Evolutionary conservation across 2,888 invertebrate genomes (phyloP).

Genomic region (Polydesmus complanatus): DNA sequence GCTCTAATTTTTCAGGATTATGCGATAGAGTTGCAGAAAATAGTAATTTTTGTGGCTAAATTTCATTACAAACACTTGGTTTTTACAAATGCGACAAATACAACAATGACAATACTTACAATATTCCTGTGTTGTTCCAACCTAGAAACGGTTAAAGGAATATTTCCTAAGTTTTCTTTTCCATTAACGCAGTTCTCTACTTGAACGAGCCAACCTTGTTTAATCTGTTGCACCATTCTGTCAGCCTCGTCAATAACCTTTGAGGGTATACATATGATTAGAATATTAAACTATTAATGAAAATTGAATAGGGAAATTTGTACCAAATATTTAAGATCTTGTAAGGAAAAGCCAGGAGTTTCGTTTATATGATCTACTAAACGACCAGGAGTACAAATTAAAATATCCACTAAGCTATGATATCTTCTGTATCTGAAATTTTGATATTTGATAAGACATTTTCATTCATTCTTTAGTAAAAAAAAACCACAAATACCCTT

Average conservation of each 20-base stretch:
- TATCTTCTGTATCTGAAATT: conserved; percentile 12
- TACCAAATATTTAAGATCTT: conserved; percentile 46
- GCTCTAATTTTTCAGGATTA: conserved; percentile 87
- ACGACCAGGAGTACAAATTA: conserved; percentile 40
- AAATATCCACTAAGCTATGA: conserved; percentile 33
- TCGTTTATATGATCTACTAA: conserved; percentile 39
- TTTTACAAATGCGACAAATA: background rate
- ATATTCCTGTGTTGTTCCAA: background rate
- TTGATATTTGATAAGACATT: conserved; percentile 9
- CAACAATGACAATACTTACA: background rate
- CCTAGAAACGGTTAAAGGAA: background rate
- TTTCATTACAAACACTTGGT: background rate
- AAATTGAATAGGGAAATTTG: background rate
- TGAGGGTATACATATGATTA: conserved; percentile 13
- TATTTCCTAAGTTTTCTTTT: background rate
- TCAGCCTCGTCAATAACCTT: conserved; percentile 92
- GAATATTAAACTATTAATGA: conserved; percentile 2
- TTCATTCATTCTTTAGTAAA: conserved; percentile 38
- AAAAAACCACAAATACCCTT: conserved; percentile 32
- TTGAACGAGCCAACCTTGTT: conserved; percentile 79
- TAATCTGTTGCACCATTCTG: conserved; percentile 76
- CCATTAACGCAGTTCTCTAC: conserved; percentile 43
- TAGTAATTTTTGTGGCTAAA: conserved; percentile 59
- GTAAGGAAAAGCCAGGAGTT: conserved; percentile 26
- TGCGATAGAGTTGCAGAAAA: conserved; percentile 96